phyloP scores from a whole-genome alignment of 2,113 vertebrate genomes.

The Serilophus lunatus region DNA sequence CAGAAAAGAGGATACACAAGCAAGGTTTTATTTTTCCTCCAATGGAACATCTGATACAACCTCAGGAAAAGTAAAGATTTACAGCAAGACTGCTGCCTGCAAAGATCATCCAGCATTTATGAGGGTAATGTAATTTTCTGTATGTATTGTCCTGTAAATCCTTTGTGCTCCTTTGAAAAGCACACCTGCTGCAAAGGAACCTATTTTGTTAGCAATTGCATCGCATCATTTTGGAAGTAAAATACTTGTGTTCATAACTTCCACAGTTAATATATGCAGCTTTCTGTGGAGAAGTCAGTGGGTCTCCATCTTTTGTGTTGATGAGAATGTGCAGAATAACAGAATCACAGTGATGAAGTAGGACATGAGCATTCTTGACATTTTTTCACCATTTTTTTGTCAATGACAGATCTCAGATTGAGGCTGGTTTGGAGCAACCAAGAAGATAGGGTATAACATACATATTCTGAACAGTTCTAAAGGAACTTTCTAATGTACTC shows the following conservation, averaged over 20 bases:
- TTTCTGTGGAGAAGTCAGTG: neutral
- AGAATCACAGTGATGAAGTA: neutral
- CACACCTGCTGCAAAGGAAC: neutral
- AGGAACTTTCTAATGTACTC: neutral
- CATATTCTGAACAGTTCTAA: neutral
- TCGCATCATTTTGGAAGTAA: neutral
- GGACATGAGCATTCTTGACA: neutral
- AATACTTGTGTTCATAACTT: neutral
- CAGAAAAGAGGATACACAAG: slow-evolving; percentile 80
- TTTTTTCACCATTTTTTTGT: neutral
- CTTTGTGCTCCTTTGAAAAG: neutral
- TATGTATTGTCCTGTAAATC: neutral
- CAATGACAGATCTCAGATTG: neutral
- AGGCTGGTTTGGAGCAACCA: neutral
- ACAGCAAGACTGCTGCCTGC: slow-evolving; percentile 69
- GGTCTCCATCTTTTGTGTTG: neutral
- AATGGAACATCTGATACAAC: slow-evolving; percentile 85
- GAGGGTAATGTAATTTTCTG: slow-evolving; percentile 77
- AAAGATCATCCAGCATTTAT: slow-evolving; percentile 81
- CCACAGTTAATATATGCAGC: neutral
- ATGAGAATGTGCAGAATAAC: neutral
- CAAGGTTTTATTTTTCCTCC: slow-evolving; percentile 88
- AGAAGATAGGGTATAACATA: neutral
- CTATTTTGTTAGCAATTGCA: neutral
- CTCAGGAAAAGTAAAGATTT: slow-evolving; percentile 71